Conservation (phyloP, 2,113 vertebrate species). For the Syngnathoides biaculeatus region DNA sequence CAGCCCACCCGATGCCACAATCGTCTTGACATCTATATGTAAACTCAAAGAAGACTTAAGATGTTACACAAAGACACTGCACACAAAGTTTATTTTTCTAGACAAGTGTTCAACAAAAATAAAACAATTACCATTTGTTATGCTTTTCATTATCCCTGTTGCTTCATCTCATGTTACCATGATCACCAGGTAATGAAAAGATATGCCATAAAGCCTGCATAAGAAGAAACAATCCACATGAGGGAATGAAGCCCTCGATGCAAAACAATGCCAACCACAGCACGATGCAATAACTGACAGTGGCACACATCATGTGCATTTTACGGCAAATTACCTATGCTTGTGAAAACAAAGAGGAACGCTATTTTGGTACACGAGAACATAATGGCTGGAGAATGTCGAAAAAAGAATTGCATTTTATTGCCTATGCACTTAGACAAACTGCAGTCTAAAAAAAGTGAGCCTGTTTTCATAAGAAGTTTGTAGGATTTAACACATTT, state of each 20-base stretch:
- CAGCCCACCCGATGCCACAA: constrained; percentile 38
- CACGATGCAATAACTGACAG: constrained; percentile 18
- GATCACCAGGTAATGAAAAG: constrained; percentile 53
- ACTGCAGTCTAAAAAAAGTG: neutral
- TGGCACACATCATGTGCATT: constrained; percentile 8
- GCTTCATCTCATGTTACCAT: constrained; percentile 49
- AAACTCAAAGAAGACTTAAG: constrained; percentile 42
- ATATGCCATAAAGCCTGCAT: constrained; percentile 21
- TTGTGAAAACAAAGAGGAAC: constrained; percentile 9
- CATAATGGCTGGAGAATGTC: constrained; percentile 13
- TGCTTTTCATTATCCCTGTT: constrained; percentile 53
- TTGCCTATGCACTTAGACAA: constrained; percentile 1
- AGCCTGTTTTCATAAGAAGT: neutral
- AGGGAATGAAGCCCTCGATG: neutral
- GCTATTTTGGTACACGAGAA: neutral
- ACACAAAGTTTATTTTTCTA: constrained; percentile 39
- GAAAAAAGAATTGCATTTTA: constrained; percentile 7
- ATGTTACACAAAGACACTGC: constrained; percentile 27
- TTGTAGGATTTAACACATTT: neutral
- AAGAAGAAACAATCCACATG: neutral
- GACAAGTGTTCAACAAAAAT: constrained; percentile 54
- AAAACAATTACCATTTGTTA: constrained; percentile 57
- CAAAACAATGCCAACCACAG: constrained; percentile 20
- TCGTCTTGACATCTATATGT: constrained; percentile 37
- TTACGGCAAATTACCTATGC: neutral